phyloP scores from a whole-genome alignment of 2,888 invertebrate species.

The Cheilosia vulpina region DNA sequence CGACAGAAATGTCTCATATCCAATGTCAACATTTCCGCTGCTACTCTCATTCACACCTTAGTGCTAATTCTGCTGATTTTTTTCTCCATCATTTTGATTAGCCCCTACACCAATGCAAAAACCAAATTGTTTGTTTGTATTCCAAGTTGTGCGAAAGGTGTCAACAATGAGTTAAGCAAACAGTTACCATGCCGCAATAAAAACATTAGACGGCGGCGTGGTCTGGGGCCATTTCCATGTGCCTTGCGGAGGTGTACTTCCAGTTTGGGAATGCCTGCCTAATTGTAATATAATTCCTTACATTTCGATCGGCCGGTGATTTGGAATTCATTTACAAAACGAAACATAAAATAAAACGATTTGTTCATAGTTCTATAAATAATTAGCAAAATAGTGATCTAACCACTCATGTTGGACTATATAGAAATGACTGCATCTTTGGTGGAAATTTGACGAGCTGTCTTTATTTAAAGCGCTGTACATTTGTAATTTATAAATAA shows the following conservation, averaged over 20 bases:
- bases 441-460: not conserved
- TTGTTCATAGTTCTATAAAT: conserved; percentile 42
- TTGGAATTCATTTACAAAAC: conserved; percentile 4
- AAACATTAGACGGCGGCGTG: conserved; percentile 2
- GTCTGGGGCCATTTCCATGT: not conserved
- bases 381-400: conserved; percentile 40
- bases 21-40: conserved; percentile 47
- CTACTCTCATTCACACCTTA: conserved; percentile 42
- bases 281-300: conserved; percentile 26
- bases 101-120: conserved; percentile 11
- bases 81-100: conserved; percentile 21
- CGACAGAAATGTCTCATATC: conserved; percentile 25
- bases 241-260: conserved; percentile 11
- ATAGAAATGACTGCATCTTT: not conserved
- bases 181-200: not conserved
- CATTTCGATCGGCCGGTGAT: not conserved
- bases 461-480: not conserved
- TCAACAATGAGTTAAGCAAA: conserved; percentile 4
- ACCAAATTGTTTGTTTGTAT: not conserved
- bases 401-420: conserved; percentile 10
- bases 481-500: not conserved
- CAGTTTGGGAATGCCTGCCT: not conserved
- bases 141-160: not conserved
- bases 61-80: conserved; percentile 7
- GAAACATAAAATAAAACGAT: conserved; percentile 9